Percentiles rank a stretch among this genome's conserved stretches.
These are phyloP conservation scores for Bradypodion ventrale DNA, from an alignment of 2,797 vertebrate genomes.

Conservation along the genomic window DNA sequence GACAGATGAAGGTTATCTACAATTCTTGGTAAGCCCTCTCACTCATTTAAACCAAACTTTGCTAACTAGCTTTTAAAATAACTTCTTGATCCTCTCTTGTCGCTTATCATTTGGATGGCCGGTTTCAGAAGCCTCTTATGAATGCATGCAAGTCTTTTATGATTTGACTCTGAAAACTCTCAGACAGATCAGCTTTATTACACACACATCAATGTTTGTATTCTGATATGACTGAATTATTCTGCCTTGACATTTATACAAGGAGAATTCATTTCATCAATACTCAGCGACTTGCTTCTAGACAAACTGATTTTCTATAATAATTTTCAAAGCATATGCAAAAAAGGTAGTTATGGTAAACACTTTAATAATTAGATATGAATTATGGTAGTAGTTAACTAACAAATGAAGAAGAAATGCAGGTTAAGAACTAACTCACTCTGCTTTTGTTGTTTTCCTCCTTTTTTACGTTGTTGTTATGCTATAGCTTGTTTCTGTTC, in stretches of 20 bases:
- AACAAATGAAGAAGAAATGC: slow-evolving; percentile 13
- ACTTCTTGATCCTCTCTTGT: slow-evolving; percentile 49
- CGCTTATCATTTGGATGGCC: slow-evolving; percentile 40
- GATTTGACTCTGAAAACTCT: slow-evolving; percentile 1
- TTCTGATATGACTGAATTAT: not conserved
- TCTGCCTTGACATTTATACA: not conserved
- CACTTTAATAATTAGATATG: slow-evolving; percentile 40
- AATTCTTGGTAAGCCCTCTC: slow-evolving; percentile 57
- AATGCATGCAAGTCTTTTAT: not conserved
- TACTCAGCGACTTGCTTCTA: slow-evolving; percentile 10
- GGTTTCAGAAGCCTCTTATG: slow-evolving; percentile 33
- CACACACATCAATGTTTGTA: not conserved
- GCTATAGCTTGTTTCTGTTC: not conserved
- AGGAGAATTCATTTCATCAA: not conserved
- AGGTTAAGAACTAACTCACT: not conserved
- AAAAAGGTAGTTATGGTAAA: slow-evolving; percentile 50
- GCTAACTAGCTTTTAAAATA: slow-evolving; percentile 67
- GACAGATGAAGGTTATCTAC: slow-evolving; percentile 68
- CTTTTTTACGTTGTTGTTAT: not conserved
- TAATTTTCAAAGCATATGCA: slow-evolving; percentile 17
- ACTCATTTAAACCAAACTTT: slow-evolving; percentile 63
- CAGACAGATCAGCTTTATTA: not conserved
- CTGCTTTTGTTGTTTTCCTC: not conserved
- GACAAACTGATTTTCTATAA: not conserved
- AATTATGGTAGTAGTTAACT: slow-evolving; percentile 46